A percentile compares a stretch with the other conserved stretches of the same genome.
Conservation (phyloP, 1,140 invertebrate species). For the Sinella curviseta region DNA sequence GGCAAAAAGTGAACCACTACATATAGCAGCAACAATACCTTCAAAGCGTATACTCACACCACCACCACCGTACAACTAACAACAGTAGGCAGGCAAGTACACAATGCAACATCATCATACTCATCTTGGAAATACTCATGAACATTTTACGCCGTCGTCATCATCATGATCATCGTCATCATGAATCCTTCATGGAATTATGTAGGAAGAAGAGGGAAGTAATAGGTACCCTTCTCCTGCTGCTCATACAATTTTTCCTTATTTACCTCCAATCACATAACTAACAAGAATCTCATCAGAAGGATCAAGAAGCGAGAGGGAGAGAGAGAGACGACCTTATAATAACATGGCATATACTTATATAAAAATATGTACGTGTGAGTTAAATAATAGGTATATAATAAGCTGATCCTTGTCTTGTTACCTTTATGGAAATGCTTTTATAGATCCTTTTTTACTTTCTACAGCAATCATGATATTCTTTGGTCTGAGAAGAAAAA, state of each 20-base stretch:
- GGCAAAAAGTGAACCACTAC: too few relatives aligned
- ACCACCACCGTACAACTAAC: neutral
- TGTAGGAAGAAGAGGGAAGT: neutral
- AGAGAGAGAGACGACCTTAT: neutral
- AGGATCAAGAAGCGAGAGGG: neutral
- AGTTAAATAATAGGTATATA: neutral
- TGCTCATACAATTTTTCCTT: neutral
- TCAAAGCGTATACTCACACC: neutral
- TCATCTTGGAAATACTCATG: neutral
- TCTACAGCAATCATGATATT: neutral
- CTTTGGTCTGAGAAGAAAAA: neutral
- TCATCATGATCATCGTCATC: neutral
- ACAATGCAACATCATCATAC: neutral
- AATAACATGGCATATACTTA: neutral
- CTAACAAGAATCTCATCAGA: slow-evolving; percentile 21
- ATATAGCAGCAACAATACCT: neutral
- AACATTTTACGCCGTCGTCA: neutral
- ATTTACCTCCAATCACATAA: neutral
- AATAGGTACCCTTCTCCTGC: neutral
- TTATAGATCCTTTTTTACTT: neutral
- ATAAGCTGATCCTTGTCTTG: neutral
- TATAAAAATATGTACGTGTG: neutral
- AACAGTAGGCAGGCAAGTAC: neutral
- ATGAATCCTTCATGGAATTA: neutral
- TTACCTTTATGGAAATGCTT: neutral